Conservation (phyloP, 2,797 vertebrate genomes). For the Myoxocephalus aenaeus region DNA sequence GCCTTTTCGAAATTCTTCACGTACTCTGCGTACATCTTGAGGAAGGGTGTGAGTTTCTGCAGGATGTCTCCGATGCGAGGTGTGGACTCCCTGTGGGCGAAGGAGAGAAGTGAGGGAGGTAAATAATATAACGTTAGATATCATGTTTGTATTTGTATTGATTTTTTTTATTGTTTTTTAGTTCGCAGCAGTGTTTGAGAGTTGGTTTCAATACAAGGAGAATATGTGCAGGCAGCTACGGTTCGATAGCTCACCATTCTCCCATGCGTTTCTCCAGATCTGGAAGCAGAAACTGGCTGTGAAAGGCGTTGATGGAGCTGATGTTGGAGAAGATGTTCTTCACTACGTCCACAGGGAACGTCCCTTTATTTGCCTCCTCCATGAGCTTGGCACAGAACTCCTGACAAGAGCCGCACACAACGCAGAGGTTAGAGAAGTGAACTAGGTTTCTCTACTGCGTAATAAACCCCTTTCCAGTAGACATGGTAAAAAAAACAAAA, state of each 20-base stretch:
- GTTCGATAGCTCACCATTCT: constrained; percentile 89
- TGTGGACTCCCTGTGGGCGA: constrained; percentile 85
- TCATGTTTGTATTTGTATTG: neutral
- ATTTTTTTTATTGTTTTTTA: neutral
- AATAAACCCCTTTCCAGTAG: neutral
- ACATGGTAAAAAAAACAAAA: neutral
- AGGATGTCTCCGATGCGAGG: constrained; percentile 96
- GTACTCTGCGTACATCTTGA: constrained; percentile 99
- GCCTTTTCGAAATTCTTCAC: constrained; percentile 97
- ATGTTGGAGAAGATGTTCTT: constrained; percentile 99
- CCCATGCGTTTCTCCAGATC: constrained; percentile 97
- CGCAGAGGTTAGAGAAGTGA: neutral
- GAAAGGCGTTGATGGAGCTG: constrained; percentile 93
- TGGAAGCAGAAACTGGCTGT: constrained; percentile 95
- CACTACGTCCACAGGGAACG: constrained; percentile 93
- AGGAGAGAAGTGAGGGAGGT: constrained; percentile 1
- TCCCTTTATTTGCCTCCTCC: constrained; percentile 94
- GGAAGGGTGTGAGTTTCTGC: constrained; percentile 95
- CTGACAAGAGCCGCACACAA: constrained; percentile 71
- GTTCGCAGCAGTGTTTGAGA: neutral
- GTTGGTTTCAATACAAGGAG: neutral
- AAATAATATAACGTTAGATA: neutral
- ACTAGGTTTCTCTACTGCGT: neutral
- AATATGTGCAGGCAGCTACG: neutral
- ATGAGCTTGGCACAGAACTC: constrained; percentile 92